Conservation (phyloP, 2,113 vertebrate species). For the Capricornis sumatraensis region DNA sequence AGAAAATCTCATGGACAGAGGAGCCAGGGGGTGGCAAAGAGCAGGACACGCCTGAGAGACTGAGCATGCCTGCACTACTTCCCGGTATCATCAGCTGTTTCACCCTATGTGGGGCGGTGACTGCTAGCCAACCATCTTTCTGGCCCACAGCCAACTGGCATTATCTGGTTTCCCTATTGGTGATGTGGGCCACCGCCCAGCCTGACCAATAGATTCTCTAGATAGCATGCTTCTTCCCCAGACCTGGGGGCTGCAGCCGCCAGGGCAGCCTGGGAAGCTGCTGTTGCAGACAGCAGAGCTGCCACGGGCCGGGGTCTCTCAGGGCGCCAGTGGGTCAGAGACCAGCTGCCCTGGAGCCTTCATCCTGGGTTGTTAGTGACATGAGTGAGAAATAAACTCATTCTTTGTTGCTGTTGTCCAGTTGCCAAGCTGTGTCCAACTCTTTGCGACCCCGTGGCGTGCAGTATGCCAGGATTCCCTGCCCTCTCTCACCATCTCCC, state of each 20-base stretch:
- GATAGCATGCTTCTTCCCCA: neutral
- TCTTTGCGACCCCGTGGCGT: fast-evolving
- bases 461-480: neutral
- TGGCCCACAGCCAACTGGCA: neutral
- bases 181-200: neutral
- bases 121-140: neutral
- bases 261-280: neutral
- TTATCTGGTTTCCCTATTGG: neutral
- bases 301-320: neutral
- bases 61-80: neutral
- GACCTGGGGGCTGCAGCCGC: neutral
- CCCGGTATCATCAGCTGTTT: neutral
- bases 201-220: neutral
- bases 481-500: neutral
- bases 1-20: neutral
- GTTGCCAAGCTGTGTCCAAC: neutral
- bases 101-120: fast-evolving
- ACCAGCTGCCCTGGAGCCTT: neutral
- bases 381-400: neutral
- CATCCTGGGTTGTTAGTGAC: neutral
- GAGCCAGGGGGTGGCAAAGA: neutral
- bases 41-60: fast-evolving
- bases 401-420: neutral
- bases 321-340: neutral
- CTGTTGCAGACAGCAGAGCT: neutral